Conservation (phyloP, 2,113 vertebrate genomes). For the Meriones unguiculatus region DNA sequence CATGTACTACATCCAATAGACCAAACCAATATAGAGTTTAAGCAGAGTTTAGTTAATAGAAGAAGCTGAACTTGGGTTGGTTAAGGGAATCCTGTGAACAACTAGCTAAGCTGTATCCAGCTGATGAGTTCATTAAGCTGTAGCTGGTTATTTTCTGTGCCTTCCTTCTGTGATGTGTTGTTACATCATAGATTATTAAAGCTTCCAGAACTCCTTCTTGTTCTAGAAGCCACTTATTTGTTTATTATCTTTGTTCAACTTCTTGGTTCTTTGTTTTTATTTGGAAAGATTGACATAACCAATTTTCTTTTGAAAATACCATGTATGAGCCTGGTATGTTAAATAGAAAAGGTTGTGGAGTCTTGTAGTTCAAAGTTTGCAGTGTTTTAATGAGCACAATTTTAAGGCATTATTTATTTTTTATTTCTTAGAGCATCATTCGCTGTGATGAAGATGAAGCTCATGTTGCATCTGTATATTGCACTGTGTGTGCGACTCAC, state of each 20-base stretch:
- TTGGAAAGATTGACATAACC: neutral
- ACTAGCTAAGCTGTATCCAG: neutral
- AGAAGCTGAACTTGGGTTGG: neutral
- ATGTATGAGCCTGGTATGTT: neutral
- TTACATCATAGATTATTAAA: neutral
- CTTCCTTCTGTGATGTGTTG: neutral
- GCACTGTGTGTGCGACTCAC: slow-evolving; percentile 98
- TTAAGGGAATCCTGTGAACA: neutral
- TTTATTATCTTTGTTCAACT: neutral
- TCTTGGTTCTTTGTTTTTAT: neutral
- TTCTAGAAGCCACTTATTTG: neutral
- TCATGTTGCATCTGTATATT: slow-evolving; percentile 96
- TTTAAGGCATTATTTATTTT: slow-evolving; percentile 40
- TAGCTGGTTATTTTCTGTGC: neutral
- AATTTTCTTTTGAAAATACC: neutral
- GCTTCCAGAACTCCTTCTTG: neutral
- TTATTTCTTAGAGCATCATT: slow-evolving; percentile 91
- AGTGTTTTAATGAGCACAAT: neutral
- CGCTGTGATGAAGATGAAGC: slow-evolving; percentile 98
- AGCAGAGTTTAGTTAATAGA: neutral
- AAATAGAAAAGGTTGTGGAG: neutral
- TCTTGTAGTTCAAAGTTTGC: slow-evolving; percentile 60
- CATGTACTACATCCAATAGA: neutral
- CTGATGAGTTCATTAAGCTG: neutral
- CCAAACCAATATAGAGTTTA: neutral